Conservation (phyloP, 2,797 vertebrate species). For the Ibycter americanus region DNA sequence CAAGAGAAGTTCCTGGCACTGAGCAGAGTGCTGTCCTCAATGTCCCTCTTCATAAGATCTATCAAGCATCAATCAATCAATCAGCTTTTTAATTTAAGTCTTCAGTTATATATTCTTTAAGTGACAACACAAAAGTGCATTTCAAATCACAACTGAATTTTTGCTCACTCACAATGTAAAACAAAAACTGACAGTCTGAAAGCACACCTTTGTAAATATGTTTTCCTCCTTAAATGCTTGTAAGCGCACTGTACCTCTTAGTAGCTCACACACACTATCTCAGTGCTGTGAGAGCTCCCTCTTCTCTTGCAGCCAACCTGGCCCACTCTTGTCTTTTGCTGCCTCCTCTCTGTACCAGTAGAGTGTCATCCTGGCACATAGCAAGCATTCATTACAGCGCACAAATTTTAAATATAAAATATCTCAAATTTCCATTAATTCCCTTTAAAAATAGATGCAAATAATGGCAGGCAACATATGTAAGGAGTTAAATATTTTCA, state of each 20-base stretch:
- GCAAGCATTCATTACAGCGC: rapidly evolving
- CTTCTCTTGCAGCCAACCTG: not conserved
- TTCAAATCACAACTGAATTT: not conserved
- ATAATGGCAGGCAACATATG: not conserved
- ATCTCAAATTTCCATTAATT: not conserved
- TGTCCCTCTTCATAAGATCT: not conserved
- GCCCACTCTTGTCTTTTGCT: not conserved
- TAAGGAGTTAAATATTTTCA: not conserved
- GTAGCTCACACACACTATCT: not conserved
- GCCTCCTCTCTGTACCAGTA: not conserved
- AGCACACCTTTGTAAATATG: not conserved
- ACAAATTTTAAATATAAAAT: not conserved
- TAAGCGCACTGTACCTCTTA: not conserved
- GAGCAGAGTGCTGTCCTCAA: not conserved
- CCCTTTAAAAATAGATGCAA: not conserved
- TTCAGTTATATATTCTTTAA: not conserved
- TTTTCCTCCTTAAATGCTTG: not conserved
- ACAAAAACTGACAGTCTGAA: not conserved
- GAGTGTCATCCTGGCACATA: rapidly evolving
- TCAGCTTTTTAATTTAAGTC: not conserved
- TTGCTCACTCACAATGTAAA: not conserved
- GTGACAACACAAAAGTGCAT: not conserved
- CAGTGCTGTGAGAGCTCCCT: not conserved
- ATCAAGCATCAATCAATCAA: not conserved
- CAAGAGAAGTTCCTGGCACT: not conserved